Base-by-base conservation (phyloP, 2,888 invertebrate species). In the Hydrotaea cyrtoneurina region DNA sequence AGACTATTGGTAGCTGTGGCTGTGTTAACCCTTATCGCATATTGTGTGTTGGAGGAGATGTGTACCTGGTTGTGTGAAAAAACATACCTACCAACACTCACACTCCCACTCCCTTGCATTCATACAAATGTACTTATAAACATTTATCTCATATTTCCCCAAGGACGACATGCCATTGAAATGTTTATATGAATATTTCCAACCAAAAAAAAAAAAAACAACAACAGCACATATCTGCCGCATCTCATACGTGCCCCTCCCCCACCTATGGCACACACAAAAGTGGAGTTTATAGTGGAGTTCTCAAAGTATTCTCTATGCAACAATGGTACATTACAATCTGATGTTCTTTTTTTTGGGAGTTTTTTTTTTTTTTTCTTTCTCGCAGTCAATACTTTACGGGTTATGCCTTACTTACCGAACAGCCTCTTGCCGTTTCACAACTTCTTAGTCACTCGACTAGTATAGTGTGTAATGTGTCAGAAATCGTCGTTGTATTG, bases 91-190 rank as follows among this genome's bases (percentile, higher is more conserved):
- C n/a, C 15, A 1, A 50, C 15, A 43, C 43, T n/a, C 10, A 43
- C 15, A 21, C 13, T 26, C 50, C 53, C 26, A 46, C 57, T 23
- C 50, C 11, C 4, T 55, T 50, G 43, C 50, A 53, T 15, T 0
- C n/a, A 76, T 50, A 59, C 23, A 72, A 39, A 77, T 46, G 15
- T 79, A 15, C 64, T 62, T 76, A 57, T 59, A 71, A 83, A 83
- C 78, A 86, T 86, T 83, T 86, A 86, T 83, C 75, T 80, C 80
- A 39, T 80, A 83, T 83, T 86, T 86, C 85, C 83, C 85, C n/a
- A 75, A 83, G 83, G 80, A 75, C 15, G n/a, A 76, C 50, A 80
- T 83, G 75, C 78, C 85, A 86, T 83, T 83, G 80, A 86, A 83
- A 80, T 78, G 66, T 76, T 78, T 85, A 82, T 85, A 72, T 69